These are phyloP conservation scores for Nematolebias whitei DNA, from an alignment of 2,113 vertebrate genomes.

Conservation along the genomic window DNA sequence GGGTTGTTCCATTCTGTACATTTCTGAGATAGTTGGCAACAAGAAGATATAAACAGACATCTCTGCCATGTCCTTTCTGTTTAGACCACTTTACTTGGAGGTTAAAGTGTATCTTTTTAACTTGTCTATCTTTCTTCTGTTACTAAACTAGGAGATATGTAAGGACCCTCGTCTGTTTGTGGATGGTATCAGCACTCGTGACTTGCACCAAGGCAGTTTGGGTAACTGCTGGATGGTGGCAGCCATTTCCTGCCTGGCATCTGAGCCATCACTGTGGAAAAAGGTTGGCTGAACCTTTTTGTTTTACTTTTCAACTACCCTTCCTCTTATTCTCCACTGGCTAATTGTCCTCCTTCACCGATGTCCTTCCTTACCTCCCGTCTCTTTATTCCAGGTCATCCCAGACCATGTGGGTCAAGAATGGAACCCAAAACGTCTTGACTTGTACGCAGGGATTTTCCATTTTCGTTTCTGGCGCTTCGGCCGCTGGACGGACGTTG, in stretches of 20 bases:
- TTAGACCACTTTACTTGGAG: too few relatives aligned
- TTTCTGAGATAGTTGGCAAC: too few relatives aligned
- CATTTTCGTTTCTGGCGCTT: slow-evolving; percentile 85
- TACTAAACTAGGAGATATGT: slow-evolving; percentile 75
- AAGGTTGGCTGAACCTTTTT: slow-evolving; percentile 77
- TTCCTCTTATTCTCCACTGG: too few relatives aligned
- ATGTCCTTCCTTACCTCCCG: background rate
- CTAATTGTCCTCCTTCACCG: background rate
- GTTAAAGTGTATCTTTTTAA: background rate
- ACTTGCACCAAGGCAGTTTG: slow-evolving; percentile 85
- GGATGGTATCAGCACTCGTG: slow-evolving; percentile 84
- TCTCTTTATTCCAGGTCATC: slow-evolving; percentile 76
- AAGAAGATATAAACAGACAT: too few relatives aligned
- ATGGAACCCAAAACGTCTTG: slow-evolving; percentile 78
- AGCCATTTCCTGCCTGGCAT: slow-evolving; percentile 83
- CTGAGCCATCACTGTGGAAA: slow-evolving; percentile 83
- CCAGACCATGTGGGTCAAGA: slow-evolving; percentile 82
- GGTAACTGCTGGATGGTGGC: slow-evolving; percentile 89
- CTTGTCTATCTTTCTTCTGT: rapidly evolving
- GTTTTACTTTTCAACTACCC: background rate
- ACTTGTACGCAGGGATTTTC: slow-evolving; percentile 82
- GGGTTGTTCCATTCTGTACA: background rate
- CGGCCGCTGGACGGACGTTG: slow-evolving; percentile 82
- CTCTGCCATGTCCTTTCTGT: too few relatives aligned
- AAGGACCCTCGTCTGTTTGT: slow-evolving; percentile 84